Base-by-base conservation (phyloP, 2,113 vertebrate genomes). In the Girardinichthys multiradiatus region DNA sequence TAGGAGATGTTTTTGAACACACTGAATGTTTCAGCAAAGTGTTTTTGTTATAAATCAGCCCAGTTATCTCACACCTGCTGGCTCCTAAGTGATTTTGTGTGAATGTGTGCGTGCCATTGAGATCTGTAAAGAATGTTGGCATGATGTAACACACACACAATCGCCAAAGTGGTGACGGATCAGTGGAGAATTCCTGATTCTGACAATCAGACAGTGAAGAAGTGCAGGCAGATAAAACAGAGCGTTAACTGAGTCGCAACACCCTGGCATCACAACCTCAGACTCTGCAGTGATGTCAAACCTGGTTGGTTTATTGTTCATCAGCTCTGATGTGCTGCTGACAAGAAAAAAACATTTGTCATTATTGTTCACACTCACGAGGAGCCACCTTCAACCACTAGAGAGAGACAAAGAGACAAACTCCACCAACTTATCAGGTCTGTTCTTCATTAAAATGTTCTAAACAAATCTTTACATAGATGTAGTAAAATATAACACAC, bases 131-230 rank as follows among this genome's bases (percentile, higher is more conserved):
- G 73, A 81, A 79, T 77, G 75, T 71, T 59, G 28, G 80, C 68
- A 90, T 86, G 86, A 90, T 88, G 88, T 80, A 90, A 88, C 57
- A 64, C 68, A 72, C 71, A 70, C 76, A 88, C 88, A 88, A 83
- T 81, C 74, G 2, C 68, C 76, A 71, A 71, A 66, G 72, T 67
- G 39, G 29, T 68, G 74, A 80, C 80, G 77, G 74, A 82, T 84
- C 72, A 48, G 69, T 62, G 64, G 39, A 73, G 68, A 68, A 66
- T 64, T 68, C 72, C 59, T 0, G 33, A 35, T 70, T 68, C 64
- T 75, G 79, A 74, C 75, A 42, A 31, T 66, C 12, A 62, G 17
- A 74, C 31, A 35, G 15, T 72, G 74, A 70, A 70, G 35, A 57
- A 39, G 59, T 67, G 68, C 70, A 68, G 62, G 65, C 51, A 64